Evolutionary conservation across 2,888 invertebrate genomes (phyloP).

Genomic region (Drosophila rubida): DNA sequence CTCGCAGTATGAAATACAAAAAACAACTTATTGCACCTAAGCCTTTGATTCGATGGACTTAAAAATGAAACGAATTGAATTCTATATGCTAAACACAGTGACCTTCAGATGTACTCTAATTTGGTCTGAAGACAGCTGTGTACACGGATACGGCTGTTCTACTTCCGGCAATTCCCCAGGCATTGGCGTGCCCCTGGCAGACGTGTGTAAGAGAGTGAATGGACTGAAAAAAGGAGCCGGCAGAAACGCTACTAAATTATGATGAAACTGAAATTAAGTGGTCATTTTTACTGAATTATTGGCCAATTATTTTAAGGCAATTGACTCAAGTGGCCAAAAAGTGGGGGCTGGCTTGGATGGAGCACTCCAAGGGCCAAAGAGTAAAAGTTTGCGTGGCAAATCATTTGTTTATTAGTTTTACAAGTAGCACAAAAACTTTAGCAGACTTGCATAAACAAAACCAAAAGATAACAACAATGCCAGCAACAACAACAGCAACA

Average conservation of each 20-base stretch:
- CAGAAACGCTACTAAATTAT: constrained; percentile 57
- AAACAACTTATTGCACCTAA: not conserved
- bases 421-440: constrained; percentile 51
- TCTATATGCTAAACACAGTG: constrained; percentile 19
- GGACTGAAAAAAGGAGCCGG: not conserved
- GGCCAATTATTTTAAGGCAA: constrained; percentile 79
- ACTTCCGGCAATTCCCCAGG: constrained; percentile 71
- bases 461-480: constrained; percentile 30
- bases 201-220: constrained; percentile 5
- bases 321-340: constrained; percentile 67
- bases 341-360: constrained; percentile 13
- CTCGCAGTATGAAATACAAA: not conserved
- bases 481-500: constrained; percentile 29
- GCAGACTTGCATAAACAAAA: constrained; percentile 39
- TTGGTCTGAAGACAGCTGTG: constrained; percentile 43
- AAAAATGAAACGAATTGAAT: not conserved
- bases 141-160: constrained; percentile 25
- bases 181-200: constrained; percentile 53
- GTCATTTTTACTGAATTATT: constrained; percentile 78
- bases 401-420: constrained; percentile 75
- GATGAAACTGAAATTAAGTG: constrained; percentile 71
- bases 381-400: constrained; percentile 65
- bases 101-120: constrained; percentile 63
- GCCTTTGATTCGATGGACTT: not conserved
- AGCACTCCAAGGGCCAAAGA: constrained; percentile 13